Evolutionary conservation across 2,888 invertebrate genomes (phyloP).

Genomic region (Teinopalpus imperialis): DNA sequence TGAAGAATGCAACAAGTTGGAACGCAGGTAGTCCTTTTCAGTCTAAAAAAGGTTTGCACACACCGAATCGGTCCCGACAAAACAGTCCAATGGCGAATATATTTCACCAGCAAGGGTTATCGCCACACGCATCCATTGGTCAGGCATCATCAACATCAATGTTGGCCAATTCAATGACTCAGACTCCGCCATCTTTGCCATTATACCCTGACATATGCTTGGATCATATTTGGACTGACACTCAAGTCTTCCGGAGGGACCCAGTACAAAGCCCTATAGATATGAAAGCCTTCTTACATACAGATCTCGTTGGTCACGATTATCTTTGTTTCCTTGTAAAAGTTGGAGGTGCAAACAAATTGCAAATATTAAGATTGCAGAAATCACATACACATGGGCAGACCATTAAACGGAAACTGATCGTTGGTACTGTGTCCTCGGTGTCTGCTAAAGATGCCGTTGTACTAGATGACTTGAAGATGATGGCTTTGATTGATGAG

Average conservation of each 20-base stretch:
- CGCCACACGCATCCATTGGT: slow-evolving; percentile 70
- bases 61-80: slow-evolving; percentile 58
- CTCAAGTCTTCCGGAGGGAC: slow-evolving; percentile 60
- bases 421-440: slow-evolving; percentile 87
- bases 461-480: slow-evolving; percentile 88
- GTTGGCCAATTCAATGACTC: slow-evolving; percentile 70
- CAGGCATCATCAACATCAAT: slow-evolving; percentile 71
- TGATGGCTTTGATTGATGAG: slow-evolving; percentile 92
- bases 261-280: slow-evolving; percentile 56
- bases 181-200: slow-evolving; percentile 83
- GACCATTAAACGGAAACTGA: slow-evolving; percentile 82
- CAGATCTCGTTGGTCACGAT: slow-evolving; percentile 92
- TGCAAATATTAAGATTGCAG: slow-evolving; percentile 86
- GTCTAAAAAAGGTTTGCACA: slow-evolving; percentile 52
- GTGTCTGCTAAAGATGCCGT: slow-evolving; percentile 93
- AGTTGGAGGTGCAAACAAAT: slow-evolving; percentile 63
- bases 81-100: slow-evolving; percentile 74
- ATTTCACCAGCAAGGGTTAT: slow-evolving; percentile 71
- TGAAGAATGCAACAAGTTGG: slow-evolving; percentile 59
- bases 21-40: slow-evolving; percentile 66
- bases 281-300: slow-evolving; percentile 89
- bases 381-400: slow-evolving; percentile 79
- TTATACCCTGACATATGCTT: slow-evolving; percentile 93
- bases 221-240: slow-evolving; percentile 95
- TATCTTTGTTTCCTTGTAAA: slow-evolving; percentile 90